Base-by-base conservation (phyloP, 2,113 vertebrate genomes). In the Ginglymostoma cirratum region DNA sequence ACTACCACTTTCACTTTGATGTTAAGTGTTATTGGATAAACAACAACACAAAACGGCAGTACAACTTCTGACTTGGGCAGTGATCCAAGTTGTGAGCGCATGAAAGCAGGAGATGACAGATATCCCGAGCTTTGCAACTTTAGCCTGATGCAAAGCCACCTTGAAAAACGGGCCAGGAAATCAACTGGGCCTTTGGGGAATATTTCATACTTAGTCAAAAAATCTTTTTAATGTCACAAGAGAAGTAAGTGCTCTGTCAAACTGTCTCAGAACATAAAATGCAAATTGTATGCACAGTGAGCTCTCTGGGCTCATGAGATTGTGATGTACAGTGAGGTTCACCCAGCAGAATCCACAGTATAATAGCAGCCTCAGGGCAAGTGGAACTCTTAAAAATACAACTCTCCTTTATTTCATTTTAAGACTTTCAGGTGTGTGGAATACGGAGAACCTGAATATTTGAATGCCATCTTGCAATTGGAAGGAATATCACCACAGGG, bases 391-490 rank as follows among this genome's bases (percentile, higher is more conserved):
- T 87, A 55, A 12, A 89, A 30, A 55, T 52, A 52, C 15, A 87
- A 87, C 19, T 52, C 86, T 89, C 45, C 21, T 89, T 55, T 52
- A 48, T 89, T 89, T 55, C 30, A 89, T 55, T 89, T 89, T 89
- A 48, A 23, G 23, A 55, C 52, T 89, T 55, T 89, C 45, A 55
- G 86, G 52, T 55, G 86, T 27, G 55, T 3, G 52, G 52, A 89
- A 89, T 89, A 89, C 23, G 17, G 80, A 83, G 38, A 38, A 17
- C 38, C 34, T 38, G 19, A 83, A 83, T 14, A 83, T 83, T 83
- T 89, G 86, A 89, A 34, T 89, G 86, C 86, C 86, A 89, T 89
- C 86, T 89, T 89, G 86, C 48, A 27, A 34, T 14, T 89, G 45
- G 48, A 55, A 89, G 48, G 52, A 89, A 89, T 89, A 34, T 89